Conservation (phyloP, 2,797 vertebrate species). For the Urophycis tenuis region DNA sequence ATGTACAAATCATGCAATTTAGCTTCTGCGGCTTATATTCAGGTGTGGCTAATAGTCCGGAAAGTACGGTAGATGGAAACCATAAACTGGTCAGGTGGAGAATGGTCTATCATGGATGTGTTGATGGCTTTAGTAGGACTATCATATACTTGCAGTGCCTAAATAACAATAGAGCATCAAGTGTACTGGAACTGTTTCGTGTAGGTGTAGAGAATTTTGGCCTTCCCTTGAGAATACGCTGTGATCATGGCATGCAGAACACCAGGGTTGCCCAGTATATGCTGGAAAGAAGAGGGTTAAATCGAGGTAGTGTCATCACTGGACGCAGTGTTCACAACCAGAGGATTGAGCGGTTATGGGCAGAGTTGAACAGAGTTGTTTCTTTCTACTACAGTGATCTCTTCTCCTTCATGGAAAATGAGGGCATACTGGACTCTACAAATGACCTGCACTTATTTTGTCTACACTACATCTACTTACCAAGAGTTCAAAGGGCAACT, state of each 20-base stretch:
- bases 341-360: conserved; percentile 29
- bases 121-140: conserved; percentile 27
- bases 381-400: conserved; percentile 19
- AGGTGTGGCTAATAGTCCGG: no score
- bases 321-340: conserved; percentile 30
- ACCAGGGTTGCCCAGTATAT: conserved; percentile 17
- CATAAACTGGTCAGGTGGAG: conserved; percentile 23
- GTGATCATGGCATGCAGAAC: conserved; percentile 19
- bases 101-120: conserved; percentile 31
- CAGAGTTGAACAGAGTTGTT: conserved; percentile 30
- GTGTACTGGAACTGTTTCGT: conserved; percentile 15
- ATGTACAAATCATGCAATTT: no score
- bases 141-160: conserved; percentile 27
- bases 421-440: conserved; percentile 19
- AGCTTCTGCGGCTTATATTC: no score
- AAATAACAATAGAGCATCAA: conserved; percentile 23
- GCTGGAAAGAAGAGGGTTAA: conserved; percentile 23
- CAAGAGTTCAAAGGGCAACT: conserved; percentile 10
- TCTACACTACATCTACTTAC: conserved; percentile 19
- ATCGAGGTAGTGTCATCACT: conserved; percentile 23
- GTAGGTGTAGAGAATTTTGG: conserved; percentile 20
- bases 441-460: conserved; percentile 19
- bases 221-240: conserved; percentile 9
- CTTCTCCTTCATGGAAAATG: conserved; percentile 32
- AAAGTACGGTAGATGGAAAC: no score